phyloP scores from a whole-genome alignment of 2,888 invertebrate genomes.

The Danaus chrysippus region DNA sequence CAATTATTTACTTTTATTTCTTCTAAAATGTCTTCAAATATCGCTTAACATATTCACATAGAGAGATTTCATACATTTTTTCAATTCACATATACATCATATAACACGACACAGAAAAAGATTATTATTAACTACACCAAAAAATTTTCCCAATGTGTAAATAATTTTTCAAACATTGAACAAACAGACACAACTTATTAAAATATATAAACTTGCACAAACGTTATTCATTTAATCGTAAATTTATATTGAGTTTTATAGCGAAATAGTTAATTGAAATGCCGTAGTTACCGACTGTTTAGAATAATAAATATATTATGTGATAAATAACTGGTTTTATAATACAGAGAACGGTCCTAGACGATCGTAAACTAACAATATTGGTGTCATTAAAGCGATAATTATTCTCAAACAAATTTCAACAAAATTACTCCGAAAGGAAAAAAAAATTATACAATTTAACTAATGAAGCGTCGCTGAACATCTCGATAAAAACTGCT shows the following conservation, averaged over 20 bases:
- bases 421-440: too few species aligned
- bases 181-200: too few species aligned
- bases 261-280: slow-evolving; percentile 51
- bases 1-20: too few species aligned
- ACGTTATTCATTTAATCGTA: not conserved
- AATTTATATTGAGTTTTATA: slow-evolving; percentile 39
- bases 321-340: slow-evolving; percentile 1
- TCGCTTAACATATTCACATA: too few species aligned
- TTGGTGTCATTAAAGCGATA: slow-evolving; percentile 3
- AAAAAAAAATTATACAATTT: slow-evolving; percentile 7
- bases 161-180: too few species aligned
- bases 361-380: not conserved
- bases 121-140: too few species aligned
- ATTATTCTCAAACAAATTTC: slow-evolving; percentile 22
- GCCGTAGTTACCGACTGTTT: slow-evolving; percentile 37
- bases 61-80: too few species aligned
- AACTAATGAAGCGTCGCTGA: slow-evolving; percentile 43
- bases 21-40: too few species aligned
- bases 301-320: slow-evolving; percentile 1
- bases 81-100: too few species aligned
- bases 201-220: not conserved
- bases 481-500: slow-evolving; percentile 49
- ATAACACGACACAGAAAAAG: too few species aligned
- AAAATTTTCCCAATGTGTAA: too few species aligned
- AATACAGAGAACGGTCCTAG: not conserved